Evolutionary conservation across 2,888 invertebrate genomes (phyloP).

Genomic region (Phalera bucephala): DNA sequence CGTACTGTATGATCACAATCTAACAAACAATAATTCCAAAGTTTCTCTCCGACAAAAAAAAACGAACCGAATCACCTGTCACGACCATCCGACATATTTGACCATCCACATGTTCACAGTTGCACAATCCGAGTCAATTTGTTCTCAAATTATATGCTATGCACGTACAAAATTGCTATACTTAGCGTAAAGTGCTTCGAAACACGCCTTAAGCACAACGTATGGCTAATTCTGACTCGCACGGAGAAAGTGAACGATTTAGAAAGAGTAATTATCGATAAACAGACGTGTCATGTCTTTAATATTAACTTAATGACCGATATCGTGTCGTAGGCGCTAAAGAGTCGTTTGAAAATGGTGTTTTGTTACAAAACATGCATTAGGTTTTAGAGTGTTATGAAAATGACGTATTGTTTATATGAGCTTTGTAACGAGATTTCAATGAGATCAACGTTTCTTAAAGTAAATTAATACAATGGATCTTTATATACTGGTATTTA

Average conservation of each 20-base stretch:
- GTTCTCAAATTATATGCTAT: constrained; percentile 43
- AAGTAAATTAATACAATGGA: no score
- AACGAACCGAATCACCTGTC: constrained; percentile 9
- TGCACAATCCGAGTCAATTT: constrained; percentile 47
- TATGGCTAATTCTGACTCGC: constrained; percentile 37
- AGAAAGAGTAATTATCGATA: constrained; percentile 29
- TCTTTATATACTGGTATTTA: no score
- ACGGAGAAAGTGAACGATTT: constrained; percentile 42
- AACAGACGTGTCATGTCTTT: constrained; percentile 23
- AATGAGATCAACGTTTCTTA: no score
- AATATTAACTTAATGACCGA: constrained; percentile 3
- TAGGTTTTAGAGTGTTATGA: no score
- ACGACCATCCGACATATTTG: constrained; percentile 32
- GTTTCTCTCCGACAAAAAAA: constrained; percentile 9
- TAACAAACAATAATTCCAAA: constrained; percentile 2
- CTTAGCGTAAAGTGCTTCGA: constrained; percentile 26
- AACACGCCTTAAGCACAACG: constrained; percentile 24
- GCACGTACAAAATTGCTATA: constrained; percentile 33
- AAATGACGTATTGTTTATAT: no score
- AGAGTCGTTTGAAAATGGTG: not conserved
- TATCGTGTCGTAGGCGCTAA: not conserved
- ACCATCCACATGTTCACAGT: constrained; percentile 31
- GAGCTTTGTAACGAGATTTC: no score
- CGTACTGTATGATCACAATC: no score
- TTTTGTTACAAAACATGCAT: no score